Conservation (phyloP, 1,140 invertebrate species). For the Saccostrea echinata region DNA sequence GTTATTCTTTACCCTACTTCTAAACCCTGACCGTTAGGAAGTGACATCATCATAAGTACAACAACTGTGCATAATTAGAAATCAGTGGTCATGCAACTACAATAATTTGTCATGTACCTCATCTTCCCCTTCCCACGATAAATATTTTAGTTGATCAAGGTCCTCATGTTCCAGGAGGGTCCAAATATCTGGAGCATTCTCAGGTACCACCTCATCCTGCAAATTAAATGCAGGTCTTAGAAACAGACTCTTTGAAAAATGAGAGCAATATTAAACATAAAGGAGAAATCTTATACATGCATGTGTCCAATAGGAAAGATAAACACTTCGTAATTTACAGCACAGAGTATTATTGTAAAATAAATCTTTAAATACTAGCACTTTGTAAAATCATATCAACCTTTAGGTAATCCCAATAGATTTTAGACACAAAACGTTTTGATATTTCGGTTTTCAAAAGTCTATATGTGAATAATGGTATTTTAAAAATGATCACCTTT, state of each 20-base stretch:
- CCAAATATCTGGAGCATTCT: conserved; percentile 61
- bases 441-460: neutral
- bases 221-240: neutral
- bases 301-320: too few species aligned
- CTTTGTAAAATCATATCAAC: too few species aligned
- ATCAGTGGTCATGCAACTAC: too few species aligned
- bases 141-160: conserved; percentile 68
- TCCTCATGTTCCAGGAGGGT: conserved; percentile 67
- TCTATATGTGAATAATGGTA: too few species aligned
- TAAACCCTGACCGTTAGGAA: too few species aligned
- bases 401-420: too few species aligned
- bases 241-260: neutral
- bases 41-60: too few species aligned
- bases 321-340: too few species aligned
- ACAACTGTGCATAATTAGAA: too few species aligned
- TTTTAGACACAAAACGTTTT: too few species aligned
- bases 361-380: neutral
- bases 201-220: conserved; percentile 64
- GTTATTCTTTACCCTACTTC: too few species aligned
- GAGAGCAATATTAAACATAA: neutral
- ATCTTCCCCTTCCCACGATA: conserved; percentile 43
- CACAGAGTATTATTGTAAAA: neutral
- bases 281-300: neutral
- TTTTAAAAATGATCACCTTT: conserved; percentile 58
- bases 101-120: neutral